Percentiles rank a stretch among this genome's conserved stretches.
phyloP scores from a whole-genome alignment of 2,797 vertebrate genomes.

The Sebastes nivosus region DNA sequence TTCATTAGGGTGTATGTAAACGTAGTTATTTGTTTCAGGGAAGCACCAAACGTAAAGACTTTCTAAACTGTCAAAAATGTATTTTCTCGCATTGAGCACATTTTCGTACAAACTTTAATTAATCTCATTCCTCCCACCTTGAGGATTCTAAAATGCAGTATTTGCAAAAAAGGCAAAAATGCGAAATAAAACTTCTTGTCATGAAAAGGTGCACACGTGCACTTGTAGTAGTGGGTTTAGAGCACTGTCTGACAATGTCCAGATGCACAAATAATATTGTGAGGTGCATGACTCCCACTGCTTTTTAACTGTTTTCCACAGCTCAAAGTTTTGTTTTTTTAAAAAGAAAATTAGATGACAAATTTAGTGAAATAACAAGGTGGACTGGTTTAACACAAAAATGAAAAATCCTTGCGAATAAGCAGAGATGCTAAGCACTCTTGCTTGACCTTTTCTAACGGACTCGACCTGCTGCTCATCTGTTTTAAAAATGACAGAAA shows the following conservation, averaged over 20 bases:
- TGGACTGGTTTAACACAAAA: conserved; percentile 30
- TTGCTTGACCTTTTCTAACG: conserved; percentile 43
- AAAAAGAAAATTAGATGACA: conserved; percentile 37
- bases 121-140: conserved; percentile 41
- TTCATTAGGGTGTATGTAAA: conserved; percentile 32
- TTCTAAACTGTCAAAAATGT: not conserved
- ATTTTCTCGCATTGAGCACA: not conserved
- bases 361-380: conserved; percentile 22
- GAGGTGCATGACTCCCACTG: conserved; percentile 7
- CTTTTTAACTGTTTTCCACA: conserved; percentile 24
- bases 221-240: not conserved
- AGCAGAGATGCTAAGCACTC: conserved; percentile 47
- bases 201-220: conserved; percentile 18
- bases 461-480: conserved; percentile 20
- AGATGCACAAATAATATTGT: conserved; percentile 2
- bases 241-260: conserved; percentile 4
- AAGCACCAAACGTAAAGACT: not conserved
- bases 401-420: conserved; percentile 7
- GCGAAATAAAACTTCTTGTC: conserved; percentile 27
- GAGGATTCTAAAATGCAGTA: conserved; percentile 50
- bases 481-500: conserved; percentile 16
- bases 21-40: not conserved
- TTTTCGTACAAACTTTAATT: not conserved
- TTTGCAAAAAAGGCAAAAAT: conserved; percentile 26
- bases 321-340: conserved; percentile 15